These are phyloP conservation scores for Lophius americanus DNA, from an alignment of 2,797 vertebrate species.

Conservation along the genomic window DNA sequence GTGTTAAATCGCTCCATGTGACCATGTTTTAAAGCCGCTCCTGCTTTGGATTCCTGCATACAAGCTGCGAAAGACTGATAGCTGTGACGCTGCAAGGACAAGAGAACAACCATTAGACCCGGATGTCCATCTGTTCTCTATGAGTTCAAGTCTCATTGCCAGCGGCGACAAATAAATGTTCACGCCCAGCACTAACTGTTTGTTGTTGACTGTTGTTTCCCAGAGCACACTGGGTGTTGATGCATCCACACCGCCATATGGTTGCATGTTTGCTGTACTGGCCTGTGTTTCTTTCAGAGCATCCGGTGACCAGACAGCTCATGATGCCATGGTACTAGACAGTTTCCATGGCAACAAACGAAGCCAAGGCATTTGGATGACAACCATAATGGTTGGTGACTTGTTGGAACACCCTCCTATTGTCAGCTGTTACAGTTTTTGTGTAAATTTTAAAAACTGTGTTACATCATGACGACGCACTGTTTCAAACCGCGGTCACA, in stretches of 20 bases:
- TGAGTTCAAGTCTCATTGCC: slow-evolving; percentile 6
- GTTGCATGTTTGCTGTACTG: slow-evolving; percentile 14
- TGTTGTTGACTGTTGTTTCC: slow-evolving; percentile 39
- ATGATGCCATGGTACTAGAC: slow-evolving; percentile 18
- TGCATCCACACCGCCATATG: slow-evolving; percentile 23
- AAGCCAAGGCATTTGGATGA: slow-evolving; percentile 10
- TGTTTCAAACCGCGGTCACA: no score
- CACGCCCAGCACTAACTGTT: slow-evolving; percentile 4
- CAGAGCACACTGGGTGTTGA: slow-evolving; percentile 20
- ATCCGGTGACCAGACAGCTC: slow-evolving; percentile 34
- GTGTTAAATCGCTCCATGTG: no score
- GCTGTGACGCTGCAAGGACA: neutral
- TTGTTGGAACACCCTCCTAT: no score
- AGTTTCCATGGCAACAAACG: slow-evolving; percentile 62
- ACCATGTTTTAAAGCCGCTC: no score
- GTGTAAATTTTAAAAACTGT: no score
- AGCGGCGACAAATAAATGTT: slow-evolving; percentile 32
- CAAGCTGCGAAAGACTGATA: neutral
- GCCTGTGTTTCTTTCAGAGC: slow-evolving; percentile 21
- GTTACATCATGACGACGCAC: no score
- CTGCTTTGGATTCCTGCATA: no score
- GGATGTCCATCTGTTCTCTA: slow-evolving; percentile 52
- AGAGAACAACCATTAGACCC: slow-evolving; percentile 40
- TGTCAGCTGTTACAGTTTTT: no score
- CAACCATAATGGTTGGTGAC: slow-evolving; percentile 23